A percentile compares a stretch with the other conserved stretches of the same genome.
Evolutionary conservation across 2,888 invertebrate genomes (phyloP).

Genomic region (Abrostola tripartita): DNA sequence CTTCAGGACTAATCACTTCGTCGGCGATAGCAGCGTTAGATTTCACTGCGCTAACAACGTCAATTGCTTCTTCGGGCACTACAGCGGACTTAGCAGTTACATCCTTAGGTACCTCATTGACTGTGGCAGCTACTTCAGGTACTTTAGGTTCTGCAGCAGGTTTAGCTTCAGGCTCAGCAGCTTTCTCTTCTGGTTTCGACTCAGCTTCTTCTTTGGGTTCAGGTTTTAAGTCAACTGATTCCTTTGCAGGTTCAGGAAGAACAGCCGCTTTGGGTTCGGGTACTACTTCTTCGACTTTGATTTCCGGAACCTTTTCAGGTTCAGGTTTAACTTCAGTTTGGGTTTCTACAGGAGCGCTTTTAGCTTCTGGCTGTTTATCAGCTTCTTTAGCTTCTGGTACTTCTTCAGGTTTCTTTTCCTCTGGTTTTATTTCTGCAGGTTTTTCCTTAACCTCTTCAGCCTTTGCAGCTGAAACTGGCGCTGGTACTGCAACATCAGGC

Average conservation of each 20-base stretch:
- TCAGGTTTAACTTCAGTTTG: constrained; percentile 43
- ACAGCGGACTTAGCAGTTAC: constrained; percentile 66
- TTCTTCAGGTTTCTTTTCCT: constrained; percentile 65
- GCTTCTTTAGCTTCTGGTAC: constrained; percentile 62
- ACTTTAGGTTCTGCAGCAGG: constrained; percentile 64
- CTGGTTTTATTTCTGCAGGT: constrained; percentile 50
- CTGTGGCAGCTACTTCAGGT: constrained; percentile 68
- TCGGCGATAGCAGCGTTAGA: constrained; percentile 75
- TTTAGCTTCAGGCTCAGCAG: constrained; percentile 57
- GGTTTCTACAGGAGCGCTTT: constrained; percentile 59
- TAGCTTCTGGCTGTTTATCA: constrained; percentile 60
- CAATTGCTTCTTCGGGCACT: constrained; percentile 67
- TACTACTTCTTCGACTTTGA: constrained; percentile 28
- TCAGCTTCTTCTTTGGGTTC: constrained; percentile 64
- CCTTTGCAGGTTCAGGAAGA: constrained; percentile 54
- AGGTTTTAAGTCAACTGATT: constrained; percentile 57
- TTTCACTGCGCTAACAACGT: constrained; percentile 74
- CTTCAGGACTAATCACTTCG: constrained; percentile 71
- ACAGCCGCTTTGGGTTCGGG: constrained; percentile 51
- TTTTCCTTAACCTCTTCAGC: constrained; percentile 42
- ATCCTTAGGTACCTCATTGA: constrained; percentile 69
- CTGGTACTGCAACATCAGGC: constrained; percentile 64
- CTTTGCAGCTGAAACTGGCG: constrained; percentile 35
- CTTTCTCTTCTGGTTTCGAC: constrained; percentile 62
- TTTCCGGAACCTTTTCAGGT: constrained; percentile 23